Evolutionary conservation across 2,888 invertebrate genomes (phyloP).

Genomic region (Perizoma affinitatum): DNA sequence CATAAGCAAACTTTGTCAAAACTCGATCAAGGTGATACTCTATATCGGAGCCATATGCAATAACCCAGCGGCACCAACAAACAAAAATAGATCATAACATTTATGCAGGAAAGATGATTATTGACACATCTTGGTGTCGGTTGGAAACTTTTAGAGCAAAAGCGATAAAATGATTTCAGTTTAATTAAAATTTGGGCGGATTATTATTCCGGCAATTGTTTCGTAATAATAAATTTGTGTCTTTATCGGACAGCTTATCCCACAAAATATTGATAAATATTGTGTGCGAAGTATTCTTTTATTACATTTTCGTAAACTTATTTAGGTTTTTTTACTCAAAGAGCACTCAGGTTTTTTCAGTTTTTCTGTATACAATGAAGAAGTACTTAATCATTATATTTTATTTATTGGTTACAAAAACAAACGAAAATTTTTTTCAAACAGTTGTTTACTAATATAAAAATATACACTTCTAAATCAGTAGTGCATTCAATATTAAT

Average conservation of each 20-base stretch:
- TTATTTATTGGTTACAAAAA: no score
- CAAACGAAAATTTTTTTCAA: no score
- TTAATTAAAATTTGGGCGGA: not conserved
- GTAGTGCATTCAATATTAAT: not conserved
- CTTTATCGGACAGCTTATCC: conserved; percentile 20
- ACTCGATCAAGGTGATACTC: conserved; percentile 76
- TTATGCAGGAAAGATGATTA: conserved; percentile 15
- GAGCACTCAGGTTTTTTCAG: no score
- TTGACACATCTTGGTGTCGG: not conserved
- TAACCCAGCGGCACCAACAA: conserved; percentile 18
- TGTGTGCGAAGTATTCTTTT: no score
- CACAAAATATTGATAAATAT: no score
- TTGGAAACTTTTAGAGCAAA: conserved; percentile 4
- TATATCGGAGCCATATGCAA: conserved; percentile 44
- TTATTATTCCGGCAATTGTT: conserved; percentile 17
- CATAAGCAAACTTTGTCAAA: conserved; percentile 72
- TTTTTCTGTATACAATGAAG: no score
- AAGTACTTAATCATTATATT: no score
- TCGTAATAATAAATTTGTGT: conserved; percentile 24
- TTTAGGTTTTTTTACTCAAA: no score
- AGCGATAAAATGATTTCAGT: conserved; percentile 19
- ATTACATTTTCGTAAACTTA: no score
- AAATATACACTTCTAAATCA: no score
- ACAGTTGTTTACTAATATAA: no score
- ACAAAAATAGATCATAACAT: conserved; percentile 26